A percentile compares a stretch with the other conserved stretches of the same genome.
These are phyloP conservation scores for Urocolius indicus DNA, from an alignment of 2,113 vertebrate genomes.

Conservation along the genomic window DNA sequence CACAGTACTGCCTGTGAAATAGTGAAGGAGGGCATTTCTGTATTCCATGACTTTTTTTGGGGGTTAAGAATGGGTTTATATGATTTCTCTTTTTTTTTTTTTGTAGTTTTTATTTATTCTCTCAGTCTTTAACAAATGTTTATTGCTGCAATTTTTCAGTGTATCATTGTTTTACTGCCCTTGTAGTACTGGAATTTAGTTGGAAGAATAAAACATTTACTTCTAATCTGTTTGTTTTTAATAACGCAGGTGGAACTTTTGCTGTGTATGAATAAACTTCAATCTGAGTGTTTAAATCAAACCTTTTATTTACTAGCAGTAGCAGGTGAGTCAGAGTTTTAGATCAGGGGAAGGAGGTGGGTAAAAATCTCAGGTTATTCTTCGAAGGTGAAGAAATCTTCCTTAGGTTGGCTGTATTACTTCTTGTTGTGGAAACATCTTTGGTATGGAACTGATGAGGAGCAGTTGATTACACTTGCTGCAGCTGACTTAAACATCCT, in stretches of 20 bases:
- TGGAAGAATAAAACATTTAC: conserved; percentile 96
- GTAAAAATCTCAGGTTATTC: neutral
- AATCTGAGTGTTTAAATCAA: conserved; percentile 70
- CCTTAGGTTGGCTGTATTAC: neutral
- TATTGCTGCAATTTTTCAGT: conserved; percentile 84
- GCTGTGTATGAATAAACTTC: conserved; percentile 74
- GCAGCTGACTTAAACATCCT: neutral
- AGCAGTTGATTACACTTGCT: neutral
- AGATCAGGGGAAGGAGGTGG: neutral
- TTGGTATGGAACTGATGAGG: neutral
- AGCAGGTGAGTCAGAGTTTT: neutral
- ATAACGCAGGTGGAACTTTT: conserved; percentile 73
- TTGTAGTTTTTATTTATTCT: conserved; percentile 90
- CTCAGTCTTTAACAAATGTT: conserved; percentile 88
- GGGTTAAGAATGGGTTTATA: conserved; percentile 85
- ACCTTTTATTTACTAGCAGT: conserved; percentile 50
- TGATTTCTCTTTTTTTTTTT: conserved; percentile 87
- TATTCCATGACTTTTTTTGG: conserved; percentile 82
- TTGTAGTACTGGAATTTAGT: conserved; percentile 92
- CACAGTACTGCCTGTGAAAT: conserved; percentile 84
- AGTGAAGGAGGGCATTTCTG: conserved; percentile 82
- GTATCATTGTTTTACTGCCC: conserved; percentile 90
- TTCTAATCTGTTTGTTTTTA: conserved; percentile 81
- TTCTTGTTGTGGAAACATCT: neutral
- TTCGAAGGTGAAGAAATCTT: neutral